phyloP scores from a whole-genome alignment of 2,113 vertebrate genomes.

The Callorhinus ursinus region DNA sequence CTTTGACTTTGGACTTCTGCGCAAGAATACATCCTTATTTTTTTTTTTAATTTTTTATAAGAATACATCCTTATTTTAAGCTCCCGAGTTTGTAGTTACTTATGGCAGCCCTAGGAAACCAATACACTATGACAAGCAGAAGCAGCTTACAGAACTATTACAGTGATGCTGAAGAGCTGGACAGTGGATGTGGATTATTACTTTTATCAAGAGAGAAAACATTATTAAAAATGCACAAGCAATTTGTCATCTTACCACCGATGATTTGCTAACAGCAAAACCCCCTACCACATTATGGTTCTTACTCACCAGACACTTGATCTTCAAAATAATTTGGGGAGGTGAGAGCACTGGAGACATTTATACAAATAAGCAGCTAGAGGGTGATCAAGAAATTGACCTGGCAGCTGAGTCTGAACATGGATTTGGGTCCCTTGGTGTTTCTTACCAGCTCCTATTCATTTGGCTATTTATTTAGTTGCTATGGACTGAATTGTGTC shows the following conservation, averaged over 20 bases:
- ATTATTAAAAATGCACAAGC: not conserved
- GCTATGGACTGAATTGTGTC: rapidly evolving
- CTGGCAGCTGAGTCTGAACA: not conserved
- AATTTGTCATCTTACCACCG: not conserved
- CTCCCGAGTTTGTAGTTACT: not conserved
- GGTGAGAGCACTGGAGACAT: not conserved
- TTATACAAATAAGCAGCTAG: not conserved
- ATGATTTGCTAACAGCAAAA: not conserved
- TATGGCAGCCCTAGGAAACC: not conserved
- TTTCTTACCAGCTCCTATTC: not conserved
- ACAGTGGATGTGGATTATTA: too few species aligned
- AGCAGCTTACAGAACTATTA: not conserved
- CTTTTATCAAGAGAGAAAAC: not conserved
- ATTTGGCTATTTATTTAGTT: not conserved
- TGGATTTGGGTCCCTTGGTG: not conserved
- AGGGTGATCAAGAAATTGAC: not conserved
- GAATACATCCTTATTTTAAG: not conserved
- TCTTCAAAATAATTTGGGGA: not conserved
- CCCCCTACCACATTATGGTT: rapidly evolving
- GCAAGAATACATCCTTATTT: rapidly evolving
- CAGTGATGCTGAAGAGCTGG: not conserved
- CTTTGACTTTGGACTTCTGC: not conserved
- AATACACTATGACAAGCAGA: not conserved
- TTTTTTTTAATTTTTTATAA: too few species aligned
- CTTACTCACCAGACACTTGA: not conserved